phyloP scores from a whole-genome alignment of 2,797 vertebrate genomes.

The Phaenicophaeus curvirostris region DNA sequence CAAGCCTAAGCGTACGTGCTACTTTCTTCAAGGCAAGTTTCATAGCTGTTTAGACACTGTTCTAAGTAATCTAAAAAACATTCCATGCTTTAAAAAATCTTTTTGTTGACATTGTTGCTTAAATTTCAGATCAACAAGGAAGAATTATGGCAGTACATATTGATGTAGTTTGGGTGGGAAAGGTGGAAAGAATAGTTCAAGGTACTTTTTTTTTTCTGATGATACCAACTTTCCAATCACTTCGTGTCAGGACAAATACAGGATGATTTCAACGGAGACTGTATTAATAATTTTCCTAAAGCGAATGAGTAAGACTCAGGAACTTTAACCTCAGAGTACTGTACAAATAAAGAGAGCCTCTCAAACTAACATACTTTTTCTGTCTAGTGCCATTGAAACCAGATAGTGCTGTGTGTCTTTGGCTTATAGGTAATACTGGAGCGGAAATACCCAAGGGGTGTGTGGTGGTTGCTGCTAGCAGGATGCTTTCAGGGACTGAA shows the following conservation, averaged over 20 bases:
- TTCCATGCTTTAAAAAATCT: not conserved
- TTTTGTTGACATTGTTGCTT: not conserved
- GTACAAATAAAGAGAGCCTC: not conserved
- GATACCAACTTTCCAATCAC: not conserved
- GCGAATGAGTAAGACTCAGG: not conserved
- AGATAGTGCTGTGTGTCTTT: not conserved
- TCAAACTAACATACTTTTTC: not conserved
- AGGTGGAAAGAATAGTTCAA: not conserved
- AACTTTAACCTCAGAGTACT: not conserved
- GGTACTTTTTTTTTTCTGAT: not conserved
- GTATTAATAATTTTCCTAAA: not conserved
- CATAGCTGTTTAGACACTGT: not conserved
- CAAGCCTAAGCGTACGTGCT: fast-evolving
- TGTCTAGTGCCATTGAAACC: not conserved
- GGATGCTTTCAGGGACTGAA: not conserved
- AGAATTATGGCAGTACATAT: not conserved
- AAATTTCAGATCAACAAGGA: not conserved
- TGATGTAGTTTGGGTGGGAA: not conserved
- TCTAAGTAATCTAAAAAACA: not conserved
- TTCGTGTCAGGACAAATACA: not conserved
- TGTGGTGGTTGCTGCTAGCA: not conserved
- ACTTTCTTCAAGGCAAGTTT: not conserved
- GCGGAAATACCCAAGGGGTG: not conserved
- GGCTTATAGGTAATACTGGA: not conserved
- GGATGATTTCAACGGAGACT: not conserved